Base-by-base conservation (phyloP, 2,113 vertebrate genomes). In the Pithys albifrons region DNA sequence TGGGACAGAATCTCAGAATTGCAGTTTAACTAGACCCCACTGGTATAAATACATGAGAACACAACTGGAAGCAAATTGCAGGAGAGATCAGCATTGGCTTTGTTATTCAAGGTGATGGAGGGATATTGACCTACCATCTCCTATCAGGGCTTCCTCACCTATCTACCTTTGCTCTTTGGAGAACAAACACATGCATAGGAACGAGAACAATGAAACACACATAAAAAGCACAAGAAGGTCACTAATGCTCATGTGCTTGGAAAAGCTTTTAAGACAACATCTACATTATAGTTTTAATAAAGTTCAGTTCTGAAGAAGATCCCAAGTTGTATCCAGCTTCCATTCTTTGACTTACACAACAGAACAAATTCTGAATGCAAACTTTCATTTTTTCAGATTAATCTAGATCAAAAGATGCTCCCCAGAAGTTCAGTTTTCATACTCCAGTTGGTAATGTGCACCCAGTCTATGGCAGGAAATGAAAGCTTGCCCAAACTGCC, bases 171-270 rank as follows among this genome's bases (percentile, higher is more conserved):
- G 3, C 15, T 37, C 35, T 48, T 12, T 31, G 6, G 35, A 65
- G 31, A 81, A 65, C 17, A 55, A 27, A 22, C 2, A 6, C 7
- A 39, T 7, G 6, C 18, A 75, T 22, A 64, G 14, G 13, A 72
- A 75, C 9, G 11, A 17, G 12, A 6, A 31, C 25, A 71, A 35
- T n/a, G 7, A 64, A 75, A 59, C 4, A 9, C 22, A 59, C 23
- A 0, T 0, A 61, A 62, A 91, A 88, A 78, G 3, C 12, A 18
- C 22, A 75, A 46, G 5, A 14, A 27, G 27, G 20, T 83, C 35
- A 65, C 9, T 24, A 37, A 15, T 3, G 7, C 46, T 72, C 3
- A 1, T 1, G 2, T 25, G 10, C 33, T 45, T 72, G 2, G 14
- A 39, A 35, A 19, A 69, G 5, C 3, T 75, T 85, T 78, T 15